These are phyloP conservation scores for Conomelus anceps DNA, from an alignment of 2,888 invertebrate species.

Conservation along the genomic window DNA sequence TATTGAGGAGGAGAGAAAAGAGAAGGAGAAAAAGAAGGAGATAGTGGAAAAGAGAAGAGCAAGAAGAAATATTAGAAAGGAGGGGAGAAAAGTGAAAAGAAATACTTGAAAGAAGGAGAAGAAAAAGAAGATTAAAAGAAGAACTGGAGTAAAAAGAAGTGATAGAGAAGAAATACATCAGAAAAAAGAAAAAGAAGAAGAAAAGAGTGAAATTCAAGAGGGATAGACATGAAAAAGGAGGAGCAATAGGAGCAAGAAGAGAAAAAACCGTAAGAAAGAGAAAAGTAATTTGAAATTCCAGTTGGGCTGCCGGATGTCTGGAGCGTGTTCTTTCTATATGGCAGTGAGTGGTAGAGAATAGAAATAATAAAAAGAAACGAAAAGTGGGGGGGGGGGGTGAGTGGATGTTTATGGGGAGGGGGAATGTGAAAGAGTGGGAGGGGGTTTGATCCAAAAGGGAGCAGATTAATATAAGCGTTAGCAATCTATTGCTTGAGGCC, in stretches of 20 bases:
- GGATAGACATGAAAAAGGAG: background rate
- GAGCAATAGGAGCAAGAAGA: background rate
- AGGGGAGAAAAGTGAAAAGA: no score
- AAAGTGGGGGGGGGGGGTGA: background rate
- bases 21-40: no score
- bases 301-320: slow-evolving; percentile 3
- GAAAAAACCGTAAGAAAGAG: background rate
- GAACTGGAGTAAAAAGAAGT: background rate
- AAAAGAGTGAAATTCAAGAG: no score
- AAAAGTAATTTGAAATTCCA: slow-evolving; percentile 14
- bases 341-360: background rate
- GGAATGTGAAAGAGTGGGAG: no score
- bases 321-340: slow-evolving; percentile 1
- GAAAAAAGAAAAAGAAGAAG: background rate
- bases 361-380: background rate
- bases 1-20: no score
- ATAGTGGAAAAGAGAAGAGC: no score
- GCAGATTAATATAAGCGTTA: slow-evolving; percentile 8
- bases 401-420: background rate
- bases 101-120: background rate
- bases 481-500: slow-evolving; percentile 3
- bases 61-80: no score
- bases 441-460: background rate
- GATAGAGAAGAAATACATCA: background rate
- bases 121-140: background rate